Conservation (phyloP, 2,888 invertebrate genomes). For the Diaphora mendica region DNA sequence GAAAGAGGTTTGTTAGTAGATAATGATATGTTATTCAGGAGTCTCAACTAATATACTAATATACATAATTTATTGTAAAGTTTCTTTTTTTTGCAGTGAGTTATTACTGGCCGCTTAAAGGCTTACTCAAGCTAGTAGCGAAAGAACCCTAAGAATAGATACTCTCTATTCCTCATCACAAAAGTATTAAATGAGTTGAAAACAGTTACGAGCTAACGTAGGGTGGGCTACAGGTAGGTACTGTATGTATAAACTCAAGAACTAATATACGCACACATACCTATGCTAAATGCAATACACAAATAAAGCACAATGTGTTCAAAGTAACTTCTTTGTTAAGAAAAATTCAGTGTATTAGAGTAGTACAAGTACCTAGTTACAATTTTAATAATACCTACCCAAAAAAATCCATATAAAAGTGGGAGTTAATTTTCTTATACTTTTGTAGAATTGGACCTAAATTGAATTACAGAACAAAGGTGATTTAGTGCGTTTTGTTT, state of each 20-base stretch:
- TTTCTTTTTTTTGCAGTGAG: not conserved
- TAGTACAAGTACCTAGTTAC: not conserved
- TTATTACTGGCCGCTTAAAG: not conserved
- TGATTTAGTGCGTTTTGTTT: conserved; percentile 11
- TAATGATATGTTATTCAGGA: too few relatives aligned
- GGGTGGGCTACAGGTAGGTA: too few relatives aligned
- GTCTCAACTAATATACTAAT: too few relatives aligned
- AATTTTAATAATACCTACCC: not conserved
- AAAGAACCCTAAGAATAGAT: not conserved
- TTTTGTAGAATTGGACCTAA: conserved; percentile 11
- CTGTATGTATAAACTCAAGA: too few relatives aligned
- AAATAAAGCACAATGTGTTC: too few relatives aligned
- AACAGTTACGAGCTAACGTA: too few relatives aligned
- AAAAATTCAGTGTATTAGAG: not conserved
- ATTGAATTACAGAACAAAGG: not conserved
- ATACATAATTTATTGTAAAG: not conserved
- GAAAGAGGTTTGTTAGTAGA: too few relatives aligned
- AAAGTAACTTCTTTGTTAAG: not conserved
- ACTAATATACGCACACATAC: too few relatives aligned
- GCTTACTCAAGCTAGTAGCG: too few relatives aligned
- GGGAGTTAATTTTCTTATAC: not conserved
- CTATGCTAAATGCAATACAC: too few relatives aligned
- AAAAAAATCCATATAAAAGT: not conserved
- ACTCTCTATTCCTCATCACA: too few relatives aligned
- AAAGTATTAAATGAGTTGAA: too few relatives aligned